These are phyloP conservation scores for Cyprinella venusta DNA, from an alignment of 2,797 vertebrate genomes.

Conservation along the genomic window DNA sequence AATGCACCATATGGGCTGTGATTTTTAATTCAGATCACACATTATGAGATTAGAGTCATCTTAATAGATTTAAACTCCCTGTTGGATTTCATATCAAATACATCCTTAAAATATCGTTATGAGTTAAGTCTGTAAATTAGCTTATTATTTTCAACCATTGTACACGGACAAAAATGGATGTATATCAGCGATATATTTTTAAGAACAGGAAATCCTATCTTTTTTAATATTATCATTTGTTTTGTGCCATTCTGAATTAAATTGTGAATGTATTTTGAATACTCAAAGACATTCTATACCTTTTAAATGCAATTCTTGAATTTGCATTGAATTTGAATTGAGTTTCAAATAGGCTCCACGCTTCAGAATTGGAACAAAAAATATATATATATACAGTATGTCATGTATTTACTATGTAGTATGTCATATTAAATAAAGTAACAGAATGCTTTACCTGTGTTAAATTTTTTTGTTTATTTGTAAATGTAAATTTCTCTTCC, in stretches of 20 bases:
- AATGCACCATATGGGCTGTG: conserved; percentile 11
- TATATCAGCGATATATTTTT: not conserved
- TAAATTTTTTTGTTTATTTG: not conserved
- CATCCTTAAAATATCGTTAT: not conserved
- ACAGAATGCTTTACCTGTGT: not conserved
- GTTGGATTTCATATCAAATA: not conserved
- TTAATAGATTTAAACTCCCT: not conserved
- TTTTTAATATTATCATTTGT: too few species aligned
- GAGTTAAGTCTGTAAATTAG: not conserved
- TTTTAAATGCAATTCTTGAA: not conserved
- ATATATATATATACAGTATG: not conserved
- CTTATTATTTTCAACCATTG: not conserved
- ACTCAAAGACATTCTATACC: not conserved
- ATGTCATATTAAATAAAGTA: not conserved
- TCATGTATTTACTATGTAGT: too few species aligned
- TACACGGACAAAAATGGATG: not conserved
- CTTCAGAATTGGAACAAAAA: not conserved
- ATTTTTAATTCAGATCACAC: conserved; percentile 11
- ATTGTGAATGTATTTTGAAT: not conserved
- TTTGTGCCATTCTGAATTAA: not conserved
- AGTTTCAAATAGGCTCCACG: too few species aligned
- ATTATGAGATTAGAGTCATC: not conserved
- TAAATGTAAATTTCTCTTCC: not conserved
- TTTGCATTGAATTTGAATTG: not conserved
- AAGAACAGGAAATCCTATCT: not conserved